Percentiles rank a stretch among this genome's conserved stretches.
Conservation (phyloP, 92 coral and sea anemone species). For the Palythoa grandiflora region DNA sequence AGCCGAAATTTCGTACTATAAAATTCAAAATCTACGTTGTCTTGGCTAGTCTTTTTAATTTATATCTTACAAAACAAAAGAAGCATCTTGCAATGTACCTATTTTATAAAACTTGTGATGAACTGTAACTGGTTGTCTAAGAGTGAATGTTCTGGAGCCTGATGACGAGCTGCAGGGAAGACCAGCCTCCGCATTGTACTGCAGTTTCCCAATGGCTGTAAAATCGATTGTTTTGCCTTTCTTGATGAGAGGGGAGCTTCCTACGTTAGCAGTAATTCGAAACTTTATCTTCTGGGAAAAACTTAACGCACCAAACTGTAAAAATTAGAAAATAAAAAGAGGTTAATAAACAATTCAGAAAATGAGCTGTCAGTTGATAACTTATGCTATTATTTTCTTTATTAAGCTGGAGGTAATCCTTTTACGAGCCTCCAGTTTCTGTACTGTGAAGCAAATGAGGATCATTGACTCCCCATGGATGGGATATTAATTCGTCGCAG, state of each 20-base stretch:
- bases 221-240: slow-evolving; percentile 60
- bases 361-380: neutral
- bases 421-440: too few relatives aligned
- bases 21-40: too few relatives aligned
- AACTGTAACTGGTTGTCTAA: slow-evolving; percentile 41
- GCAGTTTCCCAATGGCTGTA: slow-evolving; percentile 48
- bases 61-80: neutral
- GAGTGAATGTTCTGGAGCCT: slow-evolving; percentile 51
- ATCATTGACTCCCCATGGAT: too few relatives aligned
- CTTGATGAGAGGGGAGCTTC: slow-evolving; percentile 12
- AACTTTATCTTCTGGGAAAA: slow-evolving; percentile 51
- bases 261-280: slow-evolving; percentile 10
- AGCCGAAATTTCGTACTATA: too few relatives aligned
- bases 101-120: slow-evolving; percentile 51
- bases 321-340: neutral
- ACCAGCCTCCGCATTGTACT: slow-evolving; percentile 60
- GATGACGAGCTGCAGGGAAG: slow-evolving; percentile 58
- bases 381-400: neutral
- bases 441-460: too few relatives aligned
- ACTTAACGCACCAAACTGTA: slow-evolving; percentile 64
- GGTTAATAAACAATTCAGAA: neutral
- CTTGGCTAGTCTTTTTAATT: too few relatives aligned
- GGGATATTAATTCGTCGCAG: too few relatives aligned
- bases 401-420: neutral
- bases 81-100: neutral